Percentiles rank a stretch among this genome's conserved stretches.
phyloP scores from a whole-genome alignment of 2,113 vertebrate species.

The Ifrita kowaldi region DNA sequence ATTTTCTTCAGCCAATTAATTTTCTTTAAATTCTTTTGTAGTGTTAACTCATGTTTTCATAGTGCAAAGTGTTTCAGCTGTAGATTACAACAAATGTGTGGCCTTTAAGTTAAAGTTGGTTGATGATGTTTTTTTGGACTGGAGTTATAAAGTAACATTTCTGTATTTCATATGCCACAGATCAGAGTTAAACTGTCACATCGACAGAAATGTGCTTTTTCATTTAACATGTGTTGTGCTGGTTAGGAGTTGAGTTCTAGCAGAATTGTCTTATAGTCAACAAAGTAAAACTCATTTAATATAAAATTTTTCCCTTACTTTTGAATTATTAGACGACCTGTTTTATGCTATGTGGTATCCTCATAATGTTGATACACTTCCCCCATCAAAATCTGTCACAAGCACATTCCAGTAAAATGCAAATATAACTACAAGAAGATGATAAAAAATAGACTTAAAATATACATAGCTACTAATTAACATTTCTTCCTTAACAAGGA shows the following conservation, averaged over 20 bases:
- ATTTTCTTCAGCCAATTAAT: neutral
- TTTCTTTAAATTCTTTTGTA: neutral
- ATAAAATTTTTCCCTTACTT: neutral
- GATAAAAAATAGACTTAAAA: neutral
- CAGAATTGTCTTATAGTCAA: neutral
- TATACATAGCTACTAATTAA: neutral
- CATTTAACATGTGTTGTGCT: neutral
- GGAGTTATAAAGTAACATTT: neutral
- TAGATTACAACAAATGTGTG: neutral
- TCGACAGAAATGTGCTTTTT: neutral
- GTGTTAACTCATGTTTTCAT: neutral
- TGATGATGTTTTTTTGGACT: neutral
- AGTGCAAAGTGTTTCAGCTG: neutral
- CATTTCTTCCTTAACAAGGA: neutral
- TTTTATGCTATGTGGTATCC: neutral
- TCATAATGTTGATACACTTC: accelerated
- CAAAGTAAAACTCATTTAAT: neutral
- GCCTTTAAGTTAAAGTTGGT: neutral
- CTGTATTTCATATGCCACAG: neutral
- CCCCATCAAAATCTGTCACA: neutral
- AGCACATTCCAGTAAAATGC: neutral
- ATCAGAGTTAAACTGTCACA: neutral
- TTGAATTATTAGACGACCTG: neutral
- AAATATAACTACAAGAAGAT: neutral
- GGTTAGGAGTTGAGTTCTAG: neutral